These are phyloP conservation scores for Coelogynopora nodosa DNA, from an alignment of 2,888 invertebrate species.

Conservation along the genomic window DNA sequence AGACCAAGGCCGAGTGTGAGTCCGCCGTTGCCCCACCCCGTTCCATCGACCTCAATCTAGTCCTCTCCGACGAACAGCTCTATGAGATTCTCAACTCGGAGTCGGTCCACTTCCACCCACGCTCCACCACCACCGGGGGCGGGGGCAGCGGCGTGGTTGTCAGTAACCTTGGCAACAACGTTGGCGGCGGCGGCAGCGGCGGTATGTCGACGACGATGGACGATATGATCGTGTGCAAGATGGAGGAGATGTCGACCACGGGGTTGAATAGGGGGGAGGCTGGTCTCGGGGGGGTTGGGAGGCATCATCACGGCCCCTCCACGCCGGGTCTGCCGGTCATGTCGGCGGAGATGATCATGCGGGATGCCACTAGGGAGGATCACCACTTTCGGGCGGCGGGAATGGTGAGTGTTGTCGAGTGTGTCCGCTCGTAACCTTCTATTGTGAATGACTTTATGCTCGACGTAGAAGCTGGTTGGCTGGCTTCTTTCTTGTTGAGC, in stretches of 20 bases:
- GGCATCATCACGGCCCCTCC: neutral
- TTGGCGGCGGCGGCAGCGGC: neutral
- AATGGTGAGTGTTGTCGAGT: neutral
- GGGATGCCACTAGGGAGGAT: neutral
- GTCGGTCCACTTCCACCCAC: neutral
- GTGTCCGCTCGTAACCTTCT: neutral
- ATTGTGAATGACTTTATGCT: no score
- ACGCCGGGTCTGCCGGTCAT: neutral
- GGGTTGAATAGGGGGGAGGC: neutral
- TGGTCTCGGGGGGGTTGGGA: neutral
- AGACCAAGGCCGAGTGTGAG: slow-evolving; percentile 1
- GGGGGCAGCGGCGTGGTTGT: neutral
- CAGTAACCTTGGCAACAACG: neutral
- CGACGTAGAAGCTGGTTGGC: no score
- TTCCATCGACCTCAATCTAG: neutral
- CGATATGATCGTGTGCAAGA: neutral
- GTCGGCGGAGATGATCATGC: neutral
- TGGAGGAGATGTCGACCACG: neutral
- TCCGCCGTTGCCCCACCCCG: neutral
- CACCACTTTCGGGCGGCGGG: neutral
- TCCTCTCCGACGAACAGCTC: slow-evolving; percentile 20
- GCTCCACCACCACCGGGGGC: neutral
- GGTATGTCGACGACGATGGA: neutral
- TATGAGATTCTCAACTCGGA: slow-evolving; percentile 12
- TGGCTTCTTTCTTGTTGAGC: no score